These are phyloP conservation scores for Nymphalis polychloros DNA, from an alignment of 2,888 invertebrate species.

Conservation along the genomic window DNA sequence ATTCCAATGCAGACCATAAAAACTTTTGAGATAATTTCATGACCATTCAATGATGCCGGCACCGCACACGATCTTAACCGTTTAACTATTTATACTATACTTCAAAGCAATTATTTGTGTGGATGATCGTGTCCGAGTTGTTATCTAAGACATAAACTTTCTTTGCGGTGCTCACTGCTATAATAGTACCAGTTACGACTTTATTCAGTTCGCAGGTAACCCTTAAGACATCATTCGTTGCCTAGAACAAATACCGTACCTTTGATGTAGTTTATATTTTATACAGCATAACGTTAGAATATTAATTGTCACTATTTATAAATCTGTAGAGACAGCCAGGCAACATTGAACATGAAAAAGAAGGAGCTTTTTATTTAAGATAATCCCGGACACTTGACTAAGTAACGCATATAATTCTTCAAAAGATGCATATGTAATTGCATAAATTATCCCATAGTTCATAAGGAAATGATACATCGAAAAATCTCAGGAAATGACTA, in stretches of 20 bases:
- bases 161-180: not conserved
- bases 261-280: too few species aligned
- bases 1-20: constrained; percentile 80
- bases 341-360: constrained; percentile 44
- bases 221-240: not conserved
- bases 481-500: too few species aligned
- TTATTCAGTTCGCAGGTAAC: not conserved
- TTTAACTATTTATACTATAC: constrained; percentile 62
- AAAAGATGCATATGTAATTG: too few species aligned
- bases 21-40: constrained; percentile 78
- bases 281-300: not conserved
- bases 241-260: not conserved
- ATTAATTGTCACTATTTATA: constrained; percentile 3
- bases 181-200: not conserved
- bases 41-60: constrained; percentile 61
- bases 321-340: not conserved
- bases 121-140: constrained; percentile 17
- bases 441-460: too few species aligned
- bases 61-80: constrained; percentile 51
- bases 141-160: constrained; percentile 2
- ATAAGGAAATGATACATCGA: too few species aligned
- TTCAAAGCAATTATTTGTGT: constrained; percentile 53
- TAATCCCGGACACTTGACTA: constrained; percentile 25
- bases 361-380: constrained; percentile 47
- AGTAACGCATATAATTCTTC: not conserved